A percentile compares a stretch with the other conserved stretches of the same genome.
Conservation (phyloP, 1,140 invertebrate species). For the Drosophila arizonae region DNA sequence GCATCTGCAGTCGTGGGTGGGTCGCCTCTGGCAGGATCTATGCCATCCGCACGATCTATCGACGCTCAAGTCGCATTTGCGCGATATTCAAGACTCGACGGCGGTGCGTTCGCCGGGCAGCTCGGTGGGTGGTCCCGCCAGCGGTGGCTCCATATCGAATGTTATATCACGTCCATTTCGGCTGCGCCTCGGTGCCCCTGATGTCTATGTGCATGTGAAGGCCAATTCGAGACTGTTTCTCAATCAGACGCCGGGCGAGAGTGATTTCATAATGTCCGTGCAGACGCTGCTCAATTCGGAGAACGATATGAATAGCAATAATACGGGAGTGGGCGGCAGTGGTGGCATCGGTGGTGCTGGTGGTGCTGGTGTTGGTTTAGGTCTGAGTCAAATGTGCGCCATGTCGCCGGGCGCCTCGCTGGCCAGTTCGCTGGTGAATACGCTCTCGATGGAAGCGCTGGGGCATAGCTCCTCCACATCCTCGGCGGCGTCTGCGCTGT, state of each 20-base stretch:
- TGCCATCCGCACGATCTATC: slow-evolving; percentile 89
- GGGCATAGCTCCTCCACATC: slow-evolving; percentile 55
- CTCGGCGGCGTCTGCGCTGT: slow-evolving; percentile 38
- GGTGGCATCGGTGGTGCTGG: background rate
- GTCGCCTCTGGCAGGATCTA: slow-evolving; percentile 86
- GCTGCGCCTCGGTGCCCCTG: slow-evolving; percentile 87
- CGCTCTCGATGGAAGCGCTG: slow-evolving; percentile 70
- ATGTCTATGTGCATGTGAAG: slow-evolving; percentile 92
- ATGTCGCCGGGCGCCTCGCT: slow-evolving; percentile 74
- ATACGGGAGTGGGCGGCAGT: slow-evolving; percentile 47
- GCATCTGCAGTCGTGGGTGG: slow-evolving; percentile 87
- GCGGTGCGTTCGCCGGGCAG: slow-evolving; percentile 82
- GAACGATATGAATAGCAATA: slow-evolving; percentile 84
- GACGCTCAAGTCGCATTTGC: slow-evolving; percentile 89
- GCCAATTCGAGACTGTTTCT: slow-evolving; percentile 94
- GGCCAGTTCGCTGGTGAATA: slow-evolving; percentile 69
- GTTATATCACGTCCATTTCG: slow-evolving; percentile 88
- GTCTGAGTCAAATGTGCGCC: slow-evolving; percentile 54
- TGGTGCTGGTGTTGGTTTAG: slow-evolving; percentile 18
- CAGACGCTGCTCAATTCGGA: slow-evolving; percentile 90
- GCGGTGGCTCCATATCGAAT: slow-evolving; percentile 56
- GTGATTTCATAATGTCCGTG: slow-evolving; percentile 95
- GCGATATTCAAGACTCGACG: slow-evolving; percentile 87
- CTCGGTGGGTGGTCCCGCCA: slow-evolving; percentile 16
- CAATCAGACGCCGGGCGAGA: slow-evolving; percentile 87